phyloP scores from a whole-genome alignment of 2,888 invertebrate species.

The Timema cristinae region DNA sequence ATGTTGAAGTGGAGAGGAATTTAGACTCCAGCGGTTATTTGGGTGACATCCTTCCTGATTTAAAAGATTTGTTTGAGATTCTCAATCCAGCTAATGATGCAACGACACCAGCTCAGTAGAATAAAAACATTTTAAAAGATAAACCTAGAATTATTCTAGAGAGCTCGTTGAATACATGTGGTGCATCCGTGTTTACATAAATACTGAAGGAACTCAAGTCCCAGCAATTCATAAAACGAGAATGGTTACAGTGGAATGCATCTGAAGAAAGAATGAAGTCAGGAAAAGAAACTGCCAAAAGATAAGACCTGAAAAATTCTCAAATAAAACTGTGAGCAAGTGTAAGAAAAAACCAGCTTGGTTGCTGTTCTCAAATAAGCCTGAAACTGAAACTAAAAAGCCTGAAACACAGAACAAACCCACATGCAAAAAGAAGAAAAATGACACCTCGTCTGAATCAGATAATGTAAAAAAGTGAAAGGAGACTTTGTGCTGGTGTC shows the following conservation, averaged over 20 bases:
- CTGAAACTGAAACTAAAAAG: slow-evolving; percentile 2
- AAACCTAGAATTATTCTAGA: not conserved
- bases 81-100: slow-evolving; percentile 3
- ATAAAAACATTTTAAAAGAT: not conserved
- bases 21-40: not conserved
- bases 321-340: not conserved
- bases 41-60: too few relatives aligned
- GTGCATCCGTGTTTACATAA: not conserved
- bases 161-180: not conserved
- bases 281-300: slow-evolving; percentile 5
- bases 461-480: not conserved
- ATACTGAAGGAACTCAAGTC: not conserved
- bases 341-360: not conserved
- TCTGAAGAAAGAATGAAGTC: slow-evolving; percentile 3
- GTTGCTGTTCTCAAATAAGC: not conserved
- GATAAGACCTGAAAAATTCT: not conserved
- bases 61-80: not conserved
- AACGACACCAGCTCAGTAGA: not conserved
- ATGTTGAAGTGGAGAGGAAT: not conserved
- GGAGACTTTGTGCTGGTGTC: slow-evolving; percentile 14
- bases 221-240: not conserved
- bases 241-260: slow-evolving; percentile 10
- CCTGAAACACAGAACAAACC: not conserved
- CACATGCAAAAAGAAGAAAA: not conserved
- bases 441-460: not conserved